These are phyloP conservation scores for Ormyrus rosae DNA, from an alignment of 2,888 invertebrate species.

Conservation along the genomic window DNA sequence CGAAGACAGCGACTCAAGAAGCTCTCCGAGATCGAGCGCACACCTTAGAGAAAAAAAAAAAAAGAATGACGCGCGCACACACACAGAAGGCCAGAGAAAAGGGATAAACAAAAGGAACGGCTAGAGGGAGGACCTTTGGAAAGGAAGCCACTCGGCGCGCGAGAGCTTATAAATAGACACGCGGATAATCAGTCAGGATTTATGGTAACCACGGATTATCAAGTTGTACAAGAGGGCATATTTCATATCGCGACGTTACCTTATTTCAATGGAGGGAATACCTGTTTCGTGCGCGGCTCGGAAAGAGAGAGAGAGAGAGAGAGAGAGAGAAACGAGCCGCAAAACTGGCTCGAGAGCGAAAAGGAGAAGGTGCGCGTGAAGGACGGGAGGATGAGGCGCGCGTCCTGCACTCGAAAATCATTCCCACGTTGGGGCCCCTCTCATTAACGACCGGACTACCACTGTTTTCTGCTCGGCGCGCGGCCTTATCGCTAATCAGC, in stretches of 20 bases:
- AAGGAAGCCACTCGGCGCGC: slow-evolving; percentile 56
- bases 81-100: slow-evolving; percentile 21
- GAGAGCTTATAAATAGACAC: slow-evolving; percentile 74
- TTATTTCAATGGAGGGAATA: slow-evolving; percentile 73
- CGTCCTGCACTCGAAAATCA: slow-evolving; percentile 48
- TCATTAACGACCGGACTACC: slow-evolving; percentile 43
- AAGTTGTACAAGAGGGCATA: slow-evolving; percentile 75
- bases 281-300: slow-evolving; percentile 68
- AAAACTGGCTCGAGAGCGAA: slow-evolving; percentile 44
- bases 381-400: background rate
- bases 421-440: slow-evolving; percentile 48
- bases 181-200: slow-evolving; percentile 76
- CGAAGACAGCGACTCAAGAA: slow-evolving; percentile 8
- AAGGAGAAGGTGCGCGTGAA: background rate
- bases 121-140: slow-evolving; percentile 36
- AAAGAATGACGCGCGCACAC: slow-evolving; percentile 23
- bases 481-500: slow-evolving; percentile 43
- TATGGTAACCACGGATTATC: slow-evolving; percentile 76
- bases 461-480: slow-evolving; percentile 39
- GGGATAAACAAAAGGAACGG: slow-evolving; percentile 43
- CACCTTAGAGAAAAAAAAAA: slow-evolving; percentile 5
- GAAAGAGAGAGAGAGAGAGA: slow-evolving; percentile 58
- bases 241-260: slow-evolving; percentile 75
- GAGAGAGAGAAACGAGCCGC: slow-evolving; percentile 18
- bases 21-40: background rate